These are phyloP conservation scores for Micromys minutus DNA, from an alignment of 2,113 vertebrate species.

Conservation along the genomic window DNA sequence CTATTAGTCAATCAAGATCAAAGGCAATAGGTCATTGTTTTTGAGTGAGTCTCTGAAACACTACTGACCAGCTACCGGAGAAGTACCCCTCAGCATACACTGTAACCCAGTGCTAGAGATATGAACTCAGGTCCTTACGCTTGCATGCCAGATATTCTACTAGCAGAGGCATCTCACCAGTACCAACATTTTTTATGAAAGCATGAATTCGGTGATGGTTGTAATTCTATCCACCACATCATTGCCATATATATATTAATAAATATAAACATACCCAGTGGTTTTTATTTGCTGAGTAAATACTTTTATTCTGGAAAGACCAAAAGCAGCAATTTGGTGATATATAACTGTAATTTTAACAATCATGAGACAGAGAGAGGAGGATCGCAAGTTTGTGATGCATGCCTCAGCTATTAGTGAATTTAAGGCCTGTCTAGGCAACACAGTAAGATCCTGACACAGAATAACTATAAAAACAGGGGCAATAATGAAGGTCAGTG, in stretches of 20 bases:
- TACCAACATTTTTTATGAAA: not conserved
- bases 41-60: not conserved
- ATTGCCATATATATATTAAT: not conserved
- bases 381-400: not conserved
- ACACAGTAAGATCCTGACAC: not conserved
- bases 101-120: not conserved
- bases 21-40: not conserved
- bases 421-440: not conserved
- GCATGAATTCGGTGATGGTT: not conserved
- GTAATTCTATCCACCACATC: not conserved
- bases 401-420: not conserved
- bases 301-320: not conserved
- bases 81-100: not conserved
- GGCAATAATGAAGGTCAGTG: no score
- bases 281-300: not conserved
- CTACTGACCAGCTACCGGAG: not conserved
- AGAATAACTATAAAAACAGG: not conserved
- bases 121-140: not conserved
- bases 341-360: not conserved
- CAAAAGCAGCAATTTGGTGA: not conserved
- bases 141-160: not conserved
- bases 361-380: not conserved
- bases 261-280: not conserved
- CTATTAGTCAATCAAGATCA: not conserved
- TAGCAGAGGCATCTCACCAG: not conserved